phyloP scores from a whole-genome alignment of 2,797 vertebrate genomes.

The Prunella strophiata region DNA sequence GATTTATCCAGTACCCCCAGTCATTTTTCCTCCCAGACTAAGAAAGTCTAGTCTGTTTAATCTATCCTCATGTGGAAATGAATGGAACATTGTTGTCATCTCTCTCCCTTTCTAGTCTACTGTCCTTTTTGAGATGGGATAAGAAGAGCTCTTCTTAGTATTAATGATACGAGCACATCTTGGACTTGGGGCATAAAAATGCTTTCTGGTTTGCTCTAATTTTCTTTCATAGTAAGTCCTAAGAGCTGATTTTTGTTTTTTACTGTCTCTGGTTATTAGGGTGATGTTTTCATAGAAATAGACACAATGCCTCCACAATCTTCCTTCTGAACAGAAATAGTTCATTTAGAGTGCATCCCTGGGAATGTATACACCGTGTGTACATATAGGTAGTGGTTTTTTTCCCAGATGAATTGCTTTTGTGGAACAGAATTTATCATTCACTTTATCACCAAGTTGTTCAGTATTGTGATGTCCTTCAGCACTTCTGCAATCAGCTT shows the following conservation, averaged over 20 bases:
- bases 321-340: background rate
- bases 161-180: background rate
- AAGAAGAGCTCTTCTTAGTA: background rate
- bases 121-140: background rate
- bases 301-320: background rate
- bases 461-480: background rate
- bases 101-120: constrained; percentile 11
- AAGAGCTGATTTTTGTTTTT: background rate
- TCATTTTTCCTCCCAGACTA: background rate
- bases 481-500: background rate
- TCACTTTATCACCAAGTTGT: background rate
- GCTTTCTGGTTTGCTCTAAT: constrained; percentile 5
- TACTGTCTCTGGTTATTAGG: constrained; percentile 15
- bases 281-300: background rate
- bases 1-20: constrained; percentile 44
- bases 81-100: constrained; percentile 2
- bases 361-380: background rate
- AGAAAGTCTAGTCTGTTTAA: constrained; percentile 31
- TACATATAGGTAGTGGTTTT: background rate
- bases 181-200: constrained; percentile 7
- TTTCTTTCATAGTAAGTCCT: constrained; percentile 3
- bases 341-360: background rate
- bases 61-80: constrained; percentile 18
- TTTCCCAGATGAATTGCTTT: background rate
- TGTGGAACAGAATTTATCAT: background rate